Percentiles rank a stretch among this genome's conserved stretches.
These are phyloP conservation scores for Cyrtorhinus lividipennis DNA, from an alignment of 1,140 invertebrate species.

Conservation along the genomic window DNA sequence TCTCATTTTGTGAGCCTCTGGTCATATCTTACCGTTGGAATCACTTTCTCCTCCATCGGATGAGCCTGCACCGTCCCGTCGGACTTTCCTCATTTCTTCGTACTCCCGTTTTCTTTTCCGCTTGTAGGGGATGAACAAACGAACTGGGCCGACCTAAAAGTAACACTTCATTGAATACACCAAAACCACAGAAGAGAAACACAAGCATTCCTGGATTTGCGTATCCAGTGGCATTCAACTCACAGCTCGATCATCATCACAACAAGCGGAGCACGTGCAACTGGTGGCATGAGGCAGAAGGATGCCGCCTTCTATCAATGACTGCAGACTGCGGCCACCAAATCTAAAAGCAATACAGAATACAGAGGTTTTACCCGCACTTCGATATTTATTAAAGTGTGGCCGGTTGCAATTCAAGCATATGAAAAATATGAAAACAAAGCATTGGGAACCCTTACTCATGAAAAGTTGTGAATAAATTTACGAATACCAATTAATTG, in stretches of 20 bases:
- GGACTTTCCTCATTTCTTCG: slow-evolving; percentile 30
- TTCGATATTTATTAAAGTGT: no score
- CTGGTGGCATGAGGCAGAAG: slow-evolving; percentile 85
- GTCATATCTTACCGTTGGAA: background rate
- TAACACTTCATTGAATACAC: background rate
- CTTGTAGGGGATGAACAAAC: slow-evolving; percentile 84
- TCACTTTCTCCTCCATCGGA: slow-evolving; percentile 16
- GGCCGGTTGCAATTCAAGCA: no score
- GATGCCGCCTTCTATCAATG: slow-evolving; percentile 80
- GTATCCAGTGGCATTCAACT: slow-evolving; percentile 32
- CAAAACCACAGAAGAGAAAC: background rate
- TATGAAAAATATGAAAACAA: no score
- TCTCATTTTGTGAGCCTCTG: no score
- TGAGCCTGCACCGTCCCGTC: slow-evolving; percentile 15
- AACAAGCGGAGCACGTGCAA: slow-evolving; percentile 87
- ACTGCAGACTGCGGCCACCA: slow-evolving; percentile 77
- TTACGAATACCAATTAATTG: no score
- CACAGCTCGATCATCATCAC: slow-evolving; percentile 77
- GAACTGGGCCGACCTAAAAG: slow-evolving; percentile 62
- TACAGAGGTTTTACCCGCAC: no score
- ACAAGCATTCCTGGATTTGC: no score
- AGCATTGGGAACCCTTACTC: no score
- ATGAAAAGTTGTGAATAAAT: no score
- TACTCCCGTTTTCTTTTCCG: slow-evolving; percentile 54
- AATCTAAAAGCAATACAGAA: slow-evolving; percentile 34